phyloP scores from a whole-genome alignment of 2,113 vertebrate species.

The Eretmochelys imbricata region DNA sequence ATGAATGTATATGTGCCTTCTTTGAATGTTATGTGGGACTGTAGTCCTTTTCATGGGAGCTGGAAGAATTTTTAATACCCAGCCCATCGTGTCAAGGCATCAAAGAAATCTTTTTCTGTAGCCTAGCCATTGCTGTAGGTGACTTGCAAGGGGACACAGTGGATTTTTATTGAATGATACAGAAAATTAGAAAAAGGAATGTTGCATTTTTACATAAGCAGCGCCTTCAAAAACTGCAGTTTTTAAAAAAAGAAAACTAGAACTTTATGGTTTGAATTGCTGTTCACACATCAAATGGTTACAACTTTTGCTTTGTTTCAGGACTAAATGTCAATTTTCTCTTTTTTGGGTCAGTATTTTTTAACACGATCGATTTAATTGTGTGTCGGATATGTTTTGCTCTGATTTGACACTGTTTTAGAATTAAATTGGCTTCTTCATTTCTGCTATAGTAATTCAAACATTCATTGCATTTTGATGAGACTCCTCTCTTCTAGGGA shows the following conservation, averaged over 20 bases:
- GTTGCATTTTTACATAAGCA: background rate
- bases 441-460: background rate
- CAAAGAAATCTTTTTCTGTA: background rate
- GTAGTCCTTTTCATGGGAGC: background rate
- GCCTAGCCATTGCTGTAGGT: background rate
- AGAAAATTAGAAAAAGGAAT: background rate
- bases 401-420: background rate
- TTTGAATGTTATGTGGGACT: background rate
- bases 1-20: background rate
- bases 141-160: background rate
- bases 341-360: background rate
- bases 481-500: background rate
- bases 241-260: background rate
- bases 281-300: background rate
- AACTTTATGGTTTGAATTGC: background rate
- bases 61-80: background rate
- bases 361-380: background rate
- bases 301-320: background rate
- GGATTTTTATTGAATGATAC: background rate
- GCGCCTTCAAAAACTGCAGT: accelerated
- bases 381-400: background rate
- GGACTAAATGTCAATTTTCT: background rate
- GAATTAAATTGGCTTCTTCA: background rate
- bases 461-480: background rate
- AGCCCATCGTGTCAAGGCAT: accelerated